A percentile compares a stretch with the other conserved stretches of the same genome.
These are phyloP conservation scores for Drosophila ananassae DNA, from an alignment of 1,140 invertebrate genomes.

Conservation along the genomic window DNA sequence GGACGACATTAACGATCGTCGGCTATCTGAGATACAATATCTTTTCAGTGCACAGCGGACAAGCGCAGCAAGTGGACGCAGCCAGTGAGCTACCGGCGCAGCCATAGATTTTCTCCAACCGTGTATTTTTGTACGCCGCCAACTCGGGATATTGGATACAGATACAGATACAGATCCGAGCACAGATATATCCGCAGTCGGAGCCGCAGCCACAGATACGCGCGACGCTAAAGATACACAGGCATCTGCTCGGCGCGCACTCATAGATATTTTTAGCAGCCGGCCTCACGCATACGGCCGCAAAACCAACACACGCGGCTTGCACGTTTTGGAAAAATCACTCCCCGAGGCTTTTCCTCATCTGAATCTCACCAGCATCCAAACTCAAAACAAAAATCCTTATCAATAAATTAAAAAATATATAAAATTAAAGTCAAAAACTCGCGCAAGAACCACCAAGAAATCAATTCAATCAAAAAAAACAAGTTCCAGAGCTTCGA, in stretches of 20 bases:
- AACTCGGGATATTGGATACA: conserved; percentile 76
- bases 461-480: conserved; percentile 11
- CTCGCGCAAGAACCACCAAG: neutral
- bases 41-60: conserved; percentile 71
- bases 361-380: conserved; percentile 14
- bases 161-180: conserved; percentile 38
- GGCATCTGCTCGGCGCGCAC: conserved; percentile 48
- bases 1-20: conserved; percentile 61
- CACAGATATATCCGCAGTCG: conserved; percentile 1
- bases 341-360: conserved; percentile 55
- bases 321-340: conserved; percentile 72
- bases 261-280: conserved; percentile 80
- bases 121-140: conserved; percentile 64
- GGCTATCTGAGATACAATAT: conserved; percentile 23
- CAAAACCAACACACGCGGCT: conserved; percentile 71
- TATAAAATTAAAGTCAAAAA: conserved; percentile 13
- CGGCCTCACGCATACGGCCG: conserved; percentile 61
- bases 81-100: conserved; percentile 34
- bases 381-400: conserved; percentile 33
- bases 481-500: conserved; percentile 54
- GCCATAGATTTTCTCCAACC: conserved; percentile 58
- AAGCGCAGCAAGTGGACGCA: conserved; percentile 75
- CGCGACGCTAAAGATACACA: conserved; percentile 32
- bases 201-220: conserved; percentile 12
- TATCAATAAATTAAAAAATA: conserved; percentile 32